Evolutionary conservation across 1,140 invertebrate genomes (phyloP).

Genomic region (Papilio glaucus): DNA sequence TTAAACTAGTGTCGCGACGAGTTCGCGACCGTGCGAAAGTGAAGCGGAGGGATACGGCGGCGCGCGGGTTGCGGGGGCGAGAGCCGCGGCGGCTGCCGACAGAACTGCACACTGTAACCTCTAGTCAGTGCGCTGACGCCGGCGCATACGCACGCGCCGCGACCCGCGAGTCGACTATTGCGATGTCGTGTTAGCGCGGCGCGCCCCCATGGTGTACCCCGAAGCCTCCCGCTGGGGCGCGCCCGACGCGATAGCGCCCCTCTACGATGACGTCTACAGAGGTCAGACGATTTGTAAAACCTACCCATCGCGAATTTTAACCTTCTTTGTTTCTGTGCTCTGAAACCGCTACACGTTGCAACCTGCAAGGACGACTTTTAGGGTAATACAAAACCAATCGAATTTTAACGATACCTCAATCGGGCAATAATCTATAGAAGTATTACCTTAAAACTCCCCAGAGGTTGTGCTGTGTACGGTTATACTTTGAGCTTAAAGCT

Average conservation of each 20-base stretch:
- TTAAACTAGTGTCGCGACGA: slow-evolving; percentile 80
- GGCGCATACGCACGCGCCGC: slow-evolving; percentile 71
- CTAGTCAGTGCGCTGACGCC: slow-evolving; percentile 73
- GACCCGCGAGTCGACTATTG: slow-evolving; percentile 46
- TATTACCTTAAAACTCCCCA: slow-evolving; percentile 10
- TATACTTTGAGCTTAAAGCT: background rate
- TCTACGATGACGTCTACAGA: slow-evolving; percentile 82
- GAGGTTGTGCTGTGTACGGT: background rate
- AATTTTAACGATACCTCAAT: slow-evolving; percentile 8
- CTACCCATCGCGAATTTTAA: slow-evolving; percentile 54
- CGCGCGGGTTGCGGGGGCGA: slow-evolving; percentile 35
- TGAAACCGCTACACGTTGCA: slow-evolving; percentile 36
- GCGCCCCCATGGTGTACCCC: slow-evolving; percentile 76
- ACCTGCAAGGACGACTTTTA: slow-evolving; percentile 34
- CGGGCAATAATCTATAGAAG: background rate
- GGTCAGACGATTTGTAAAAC: slow-evolving; percentile 71
- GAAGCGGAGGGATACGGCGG: slow-evolving; percentile 55
- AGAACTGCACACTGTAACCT: slow-evolving; percentile 43
- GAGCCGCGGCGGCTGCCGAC: slow-evolving; percentile 31
- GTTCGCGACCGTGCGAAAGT: slow-evolving; percentile 80
- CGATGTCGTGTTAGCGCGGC: slow-evolving; percentile 64
- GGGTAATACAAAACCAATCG: slow-evolving; percentile 18
- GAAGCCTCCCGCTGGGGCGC: slow-evolving; percentile 78
- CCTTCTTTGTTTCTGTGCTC: slow-evolving; percentile 66
- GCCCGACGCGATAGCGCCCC: slow-evolving; percentile 78